Evolutionary conservation across 2,113 vertebrate genomes (phyloP), one percentile per base, ranked within the genome.

Genomic region (Ictidomys tridecemlineatus): DNA sequence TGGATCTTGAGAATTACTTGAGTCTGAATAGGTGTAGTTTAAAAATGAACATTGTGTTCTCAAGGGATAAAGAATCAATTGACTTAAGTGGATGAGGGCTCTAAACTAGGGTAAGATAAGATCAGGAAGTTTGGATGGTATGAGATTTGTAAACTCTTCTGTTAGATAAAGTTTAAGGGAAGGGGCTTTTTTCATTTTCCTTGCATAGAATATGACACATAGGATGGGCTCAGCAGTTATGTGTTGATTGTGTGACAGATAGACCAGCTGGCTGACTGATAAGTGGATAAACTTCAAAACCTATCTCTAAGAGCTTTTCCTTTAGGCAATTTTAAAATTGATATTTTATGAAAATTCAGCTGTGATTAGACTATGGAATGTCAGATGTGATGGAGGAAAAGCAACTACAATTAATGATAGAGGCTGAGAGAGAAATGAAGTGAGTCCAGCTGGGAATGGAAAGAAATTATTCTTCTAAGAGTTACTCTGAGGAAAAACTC

Each of bases 151-250:
- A 96, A 79, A 42, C 37, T 69, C 85, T 82, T 91, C n/a, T 79
- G 39, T 74, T 86, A 67, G 30, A 79, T 26, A 2, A 89, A 58
- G 9, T 94, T 90, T 61, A 61, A 78, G 89, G 56, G 11, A 89
- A 90, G 37, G 30, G 51, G 80, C 63, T 28, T 84, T 91, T 89
- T 88, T 80, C 56, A 65, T 94, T 58, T 89, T 88, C 79, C 56
- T 91, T 79, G 73, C 8, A 82, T n/a, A 77, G 51, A n/a, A 48
- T 89, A 87, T 77, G 48, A 70, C 37, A 93, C 10, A 20, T n/a
- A 83, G 28, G 26, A 78, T 65, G 22, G 13, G 0, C 28, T 37
- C 61, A 77, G 4, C 69, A 85, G 53, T 18, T 65, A 51, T 91
- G 77, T 95, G 24, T 42, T 88, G 39, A 53, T 37, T 91, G 13